These are phyloP conservation scores for Noctua pronuba DNA, from an alignment of 2,888 invertebrate species.

Conservation along the genomic window DNA sequence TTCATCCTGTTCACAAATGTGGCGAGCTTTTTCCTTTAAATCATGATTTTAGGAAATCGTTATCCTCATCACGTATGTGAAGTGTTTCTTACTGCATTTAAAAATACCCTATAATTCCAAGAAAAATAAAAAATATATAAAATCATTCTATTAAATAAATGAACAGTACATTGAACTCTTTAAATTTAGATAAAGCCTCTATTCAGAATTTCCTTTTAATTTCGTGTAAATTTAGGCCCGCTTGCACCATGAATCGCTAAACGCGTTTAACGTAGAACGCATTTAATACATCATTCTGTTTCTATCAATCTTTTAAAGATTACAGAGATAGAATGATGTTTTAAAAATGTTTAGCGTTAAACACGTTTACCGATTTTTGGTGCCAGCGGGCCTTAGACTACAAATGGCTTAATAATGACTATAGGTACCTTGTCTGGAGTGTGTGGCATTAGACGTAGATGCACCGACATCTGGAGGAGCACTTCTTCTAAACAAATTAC, in stretches of 20 bases:
- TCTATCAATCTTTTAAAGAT: no score
- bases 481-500: slow-evolving; percentile 77
- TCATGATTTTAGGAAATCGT: not conserved
- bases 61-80: not conserved
- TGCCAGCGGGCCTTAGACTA: not conserved
- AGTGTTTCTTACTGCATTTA: not conserved
- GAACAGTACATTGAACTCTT: no score
- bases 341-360: no score
- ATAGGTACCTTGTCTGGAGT: slow-evolving; percentile 89
- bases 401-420: not conserved
- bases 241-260: no score
- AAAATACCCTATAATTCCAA: not conserved
- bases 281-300: no score
- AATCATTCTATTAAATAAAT: no score
- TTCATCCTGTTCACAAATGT: not conserved
- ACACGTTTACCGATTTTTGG: no score
- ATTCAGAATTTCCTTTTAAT: not conserved
- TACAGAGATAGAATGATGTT: no score
- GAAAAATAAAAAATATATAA: no score
- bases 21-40: not conserved
- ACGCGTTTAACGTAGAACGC: no score
- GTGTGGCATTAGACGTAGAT: slow-evolving; percentile 81
- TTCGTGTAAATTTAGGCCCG: not conserved
- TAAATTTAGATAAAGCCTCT: no score
- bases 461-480: slow-evolving; percentile 85